Percentiles rank a stretch among this genome's conserved stretches.
Conservation (phyloP, 2,888 invertebrate species). For the Erpobdella octoculata region DNA sequence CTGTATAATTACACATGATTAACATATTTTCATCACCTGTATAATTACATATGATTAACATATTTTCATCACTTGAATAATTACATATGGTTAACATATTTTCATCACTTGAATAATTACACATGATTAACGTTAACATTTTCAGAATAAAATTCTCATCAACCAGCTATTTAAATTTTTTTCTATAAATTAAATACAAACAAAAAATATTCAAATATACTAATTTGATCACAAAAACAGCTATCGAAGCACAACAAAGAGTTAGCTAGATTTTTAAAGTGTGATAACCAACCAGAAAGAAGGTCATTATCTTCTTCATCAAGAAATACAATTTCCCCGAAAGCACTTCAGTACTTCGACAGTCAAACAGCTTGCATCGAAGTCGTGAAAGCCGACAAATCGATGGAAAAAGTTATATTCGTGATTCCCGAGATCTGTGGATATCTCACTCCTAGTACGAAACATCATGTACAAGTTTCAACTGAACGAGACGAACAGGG, state of each 20-base stretch:
- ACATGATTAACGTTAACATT: too few species aligned
- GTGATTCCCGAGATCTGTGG: conserved; percentile 98
- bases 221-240: background rate
- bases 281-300: background rate
- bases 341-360: conserved; percentile 85
- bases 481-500: conserved; percentile 95
- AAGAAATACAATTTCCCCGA: conserved; percentile 55
- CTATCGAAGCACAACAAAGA: conserved; percentile 16
- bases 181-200: too few species aligned
- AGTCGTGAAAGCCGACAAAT: conserved; percentile 89
- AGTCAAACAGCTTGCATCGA: conserved; percentile 98
- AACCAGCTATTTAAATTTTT: too few species aligned
- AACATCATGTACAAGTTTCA: conserved; percentile 68
- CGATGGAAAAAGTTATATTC: conserved; percentile 95
- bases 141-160: too few species aligned
- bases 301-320: background rate
- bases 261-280: background rate
- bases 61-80: too few species aligned
- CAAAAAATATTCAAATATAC: too few species aligned
- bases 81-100: too few species aligned
- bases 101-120: too few species aligned
- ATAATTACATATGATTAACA: too few species aligned
- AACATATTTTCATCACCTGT: too few species aligned
- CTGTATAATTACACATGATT: too few species aligned
- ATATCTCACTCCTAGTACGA: conserved; percentile 89